Conservation (phyloP, 2,113 vertebrate genomes). For the Cryptotis parvus region DNA sequence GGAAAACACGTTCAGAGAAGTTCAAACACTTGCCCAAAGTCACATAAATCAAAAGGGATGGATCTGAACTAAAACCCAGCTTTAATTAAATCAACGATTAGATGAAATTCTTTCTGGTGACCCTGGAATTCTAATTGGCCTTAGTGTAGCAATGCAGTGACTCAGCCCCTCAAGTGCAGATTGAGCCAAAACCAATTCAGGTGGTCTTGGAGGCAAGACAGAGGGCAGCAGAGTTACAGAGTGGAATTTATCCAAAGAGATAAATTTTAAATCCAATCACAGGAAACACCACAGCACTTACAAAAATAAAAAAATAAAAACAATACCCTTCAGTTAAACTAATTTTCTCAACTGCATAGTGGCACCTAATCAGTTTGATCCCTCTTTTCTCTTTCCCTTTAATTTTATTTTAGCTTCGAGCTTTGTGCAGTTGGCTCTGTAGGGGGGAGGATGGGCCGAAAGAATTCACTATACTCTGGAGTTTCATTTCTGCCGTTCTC, state of each 20-base stretch:
- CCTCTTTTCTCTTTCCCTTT: constrained; percentile 56
- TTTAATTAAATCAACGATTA: not conserved
- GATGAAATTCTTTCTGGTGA: not conserved
- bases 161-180: not conserved
- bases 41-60: not conserved
- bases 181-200: not conserved
- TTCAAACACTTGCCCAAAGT: not conserved
- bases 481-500: constrained; percentile 60
- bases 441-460: not conserved
- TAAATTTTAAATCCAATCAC: constrained; percentile 72
- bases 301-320: not conserved
- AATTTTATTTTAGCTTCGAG: constrained; percentile 68
- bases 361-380: constrained; percentile 65
- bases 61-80: not conserved
- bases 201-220: not conserved
- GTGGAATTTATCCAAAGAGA: constrained; percentile 50
- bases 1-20: not conserved
- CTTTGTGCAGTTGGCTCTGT: constrained; percentile 21
- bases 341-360: constrained; percentile 72
- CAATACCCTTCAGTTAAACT: constrained; percentile 42
- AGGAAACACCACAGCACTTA: constrained; percentile 23
- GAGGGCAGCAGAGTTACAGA: constrained; percentile 36
- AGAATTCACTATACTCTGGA: constrained; percentile 2
- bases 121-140: not conserved
- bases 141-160: not conserved